Evolutionary conservation across 35 echinoderm and acorn worm genomes (phyloP).

Genomic region (Holothuria glaberrima): DNA sequence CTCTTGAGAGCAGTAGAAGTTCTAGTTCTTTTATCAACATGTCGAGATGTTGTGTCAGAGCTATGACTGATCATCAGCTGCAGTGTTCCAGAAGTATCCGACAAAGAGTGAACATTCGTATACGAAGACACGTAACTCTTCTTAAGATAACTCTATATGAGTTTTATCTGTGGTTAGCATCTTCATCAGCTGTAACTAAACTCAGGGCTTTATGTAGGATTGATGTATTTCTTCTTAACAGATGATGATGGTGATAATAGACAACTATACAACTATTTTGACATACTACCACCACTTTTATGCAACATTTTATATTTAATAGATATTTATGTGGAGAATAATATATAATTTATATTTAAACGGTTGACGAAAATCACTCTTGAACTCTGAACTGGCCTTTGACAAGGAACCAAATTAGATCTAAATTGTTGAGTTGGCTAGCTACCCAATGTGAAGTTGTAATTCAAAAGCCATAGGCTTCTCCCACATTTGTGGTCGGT

Average conservation of each 20-base stretch:
- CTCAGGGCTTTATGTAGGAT: constrained; percentile 4
- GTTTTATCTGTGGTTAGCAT: constrained; percentile 68
- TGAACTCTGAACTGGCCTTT: too few species aligned
- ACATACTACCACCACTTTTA: too few species aligned
- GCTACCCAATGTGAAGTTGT: too few species aligned
- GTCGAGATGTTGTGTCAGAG: constrained; percentile 91
- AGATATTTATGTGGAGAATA: too few species aligned
- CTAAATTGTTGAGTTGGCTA: too few species aligned
- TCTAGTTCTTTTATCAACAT: constrained; percentile 99
- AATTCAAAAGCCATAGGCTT: too few species aligned
- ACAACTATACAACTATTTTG: too few species aligned
- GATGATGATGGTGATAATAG: not conserved
- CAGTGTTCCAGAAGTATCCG: constrained; percentile 42
- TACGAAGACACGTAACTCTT: constrained; percentile 61
- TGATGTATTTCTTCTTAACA: not conserved
- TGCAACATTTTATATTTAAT: too few species aligned
- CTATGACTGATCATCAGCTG: constrained; percentile 76
- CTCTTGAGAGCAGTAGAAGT: constrained; percentile 69
- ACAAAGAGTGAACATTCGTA: constrained; percentile 33
- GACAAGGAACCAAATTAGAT: too few species aligned
- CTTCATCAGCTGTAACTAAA: constrained; percentile 6
- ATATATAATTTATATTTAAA: too few species aligned
- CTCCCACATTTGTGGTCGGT: too few species aligned
- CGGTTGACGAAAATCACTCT: too few species aligned
- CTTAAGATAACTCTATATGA: constrained; percentile 82